These are phyloP conservation scores for Amaurobius ferox DNA, from an alignment of 2,888 invertebrate genomes.

Conservation along the genomic window DNA sequence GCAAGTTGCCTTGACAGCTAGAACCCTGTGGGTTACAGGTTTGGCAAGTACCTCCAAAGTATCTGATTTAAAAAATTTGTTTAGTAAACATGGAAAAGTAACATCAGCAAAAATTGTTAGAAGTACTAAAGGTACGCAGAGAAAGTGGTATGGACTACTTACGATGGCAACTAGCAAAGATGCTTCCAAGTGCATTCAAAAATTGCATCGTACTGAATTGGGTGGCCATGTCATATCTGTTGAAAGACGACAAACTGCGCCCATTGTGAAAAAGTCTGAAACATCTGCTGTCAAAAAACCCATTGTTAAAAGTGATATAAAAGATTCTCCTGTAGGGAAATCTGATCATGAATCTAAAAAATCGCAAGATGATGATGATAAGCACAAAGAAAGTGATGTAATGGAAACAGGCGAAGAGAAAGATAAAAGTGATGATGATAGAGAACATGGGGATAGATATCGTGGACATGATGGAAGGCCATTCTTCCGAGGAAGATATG, in stretches of 20 bases:
- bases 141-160: slow-evolving; percentile 94
- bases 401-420: slow-evolving; percentile 29
- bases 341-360: slow-evolving; percentile 41
- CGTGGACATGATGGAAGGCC: slow-evolving; percentile 45
- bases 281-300: slow-evolving; percentile 30
- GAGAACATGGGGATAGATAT: slow-evolving; percentile 37
- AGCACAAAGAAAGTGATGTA: slow-evolving; percentile 13
- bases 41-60: slow-evolving; percentile 93
- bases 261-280: slow-evolving; percentile 52
- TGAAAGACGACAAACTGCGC: slow-evolving; percentile 79
- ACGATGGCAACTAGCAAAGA: slow-evolving; percentile 92
- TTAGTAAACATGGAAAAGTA: slow-evolving; percentile 85
- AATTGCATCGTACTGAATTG: slow-evolving; percentile 93
- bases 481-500: slow-evolving; percentile 30
- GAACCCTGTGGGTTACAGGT: slow-evolving; percentile 96
- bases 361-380: slow-evolving; percentile 27
- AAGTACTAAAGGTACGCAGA: slow-evolving; percentile 85
- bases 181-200: slow-evolving; percentile 79
- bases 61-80: slow-evolving; percentile 93
- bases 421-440: slow-evolving; percentile 36
- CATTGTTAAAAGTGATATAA: not conserved
- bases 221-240: slow-evolving; percentile 97
- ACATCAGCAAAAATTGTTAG: slow-evolving; percentile 97
- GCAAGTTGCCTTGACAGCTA: slow-evolving; percentile 74
- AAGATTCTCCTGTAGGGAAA: slow-evolving; percentile 17